Percentiles rank a stretch among this genome's conserved stretches.
These are phyloP conservation scores for Sebastes nivosus DNA, from an alignment of 2,797 vertebrate genomes.

Conservation along the genomic window DNA sequence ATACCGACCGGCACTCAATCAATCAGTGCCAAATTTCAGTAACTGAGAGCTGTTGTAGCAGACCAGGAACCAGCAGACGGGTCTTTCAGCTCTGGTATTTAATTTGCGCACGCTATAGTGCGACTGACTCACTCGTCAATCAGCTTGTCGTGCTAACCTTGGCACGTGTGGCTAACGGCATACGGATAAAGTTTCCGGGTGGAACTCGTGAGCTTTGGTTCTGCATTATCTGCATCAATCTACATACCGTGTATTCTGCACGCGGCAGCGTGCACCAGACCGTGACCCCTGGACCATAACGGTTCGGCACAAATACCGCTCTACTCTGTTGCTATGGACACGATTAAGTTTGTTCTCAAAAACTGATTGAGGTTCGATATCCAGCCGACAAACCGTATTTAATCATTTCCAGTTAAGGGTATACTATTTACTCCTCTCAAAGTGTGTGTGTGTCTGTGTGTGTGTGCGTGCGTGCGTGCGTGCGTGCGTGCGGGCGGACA, in stretches of 20 bases:
- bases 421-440: too few relatives aligned
- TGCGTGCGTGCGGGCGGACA: neutral
- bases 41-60: neutral
- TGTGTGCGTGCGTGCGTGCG: neutral
- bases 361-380: neutral
- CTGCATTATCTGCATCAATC: neutral
- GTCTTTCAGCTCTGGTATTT: neutral
- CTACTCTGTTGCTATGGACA: neutral
- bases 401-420: neutral
- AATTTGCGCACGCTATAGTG: neutral
- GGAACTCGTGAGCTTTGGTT: neutral
- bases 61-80: neutral
- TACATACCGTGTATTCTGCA: neutral
- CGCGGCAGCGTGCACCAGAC: neutral
- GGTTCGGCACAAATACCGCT: neutral
- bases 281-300: too few relatives aligned
- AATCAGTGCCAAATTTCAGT: neutral
- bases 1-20: neutral
- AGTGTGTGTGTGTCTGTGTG: neutral
- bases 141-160: neutral
- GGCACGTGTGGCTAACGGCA: neutral
- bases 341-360: neutral
- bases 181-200: too few relatives aligned
- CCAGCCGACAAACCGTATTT: neutral
- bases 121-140: neutral